Evolutionary conservation across 2,113 vertebrate species (phyloP), one percentile per base, ranked within the genome.

Genomic region (Dryoscopus gambensis): DNA sequence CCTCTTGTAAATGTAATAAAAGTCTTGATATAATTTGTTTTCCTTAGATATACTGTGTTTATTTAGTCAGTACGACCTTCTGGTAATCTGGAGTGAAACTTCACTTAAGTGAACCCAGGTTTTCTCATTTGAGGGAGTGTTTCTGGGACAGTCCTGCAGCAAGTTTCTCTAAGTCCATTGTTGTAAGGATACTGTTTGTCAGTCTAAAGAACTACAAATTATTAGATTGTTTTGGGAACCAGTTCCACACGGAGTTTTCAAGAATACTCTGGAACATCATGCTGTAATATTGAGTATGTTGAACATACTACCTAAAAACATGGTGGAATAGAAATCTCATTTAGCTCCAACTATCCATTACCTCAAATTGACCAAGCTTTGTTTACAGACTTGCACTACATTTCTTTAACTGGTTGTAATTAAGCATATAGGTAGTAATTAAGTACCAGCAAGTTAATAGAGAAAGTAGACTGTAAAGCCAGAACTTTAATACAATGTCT

Each of bases 321-420:
- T 3, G 64, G 23, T 4, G 63, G 70, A 74, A 25, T 37, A 62
- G 52, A 88, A 85, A 37, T 55, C 47, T 85, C 56, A 81, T 84
- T 94, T 53, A 86, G 10, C 37, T 93, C 57, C 68, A 63, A 9
- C 25, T 71, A 25, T n/a, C 24, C 42, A 40, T 64, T 62, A 20
- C 19, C 65, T 95, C 40, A 70, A 39, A 76, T 84, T 84, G 62
- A 85, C 70, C 68, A 85, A 76, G 44, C 49, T 83, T 93, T 92
- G 53, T 93, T 91, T 87, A 76, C 78, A 91, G 53, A 69, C 55
- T 70, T 59, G 31, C 24, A 63, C 63, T 50, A 64, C 1, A 12
- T 78, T 93, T 93, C 15, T 83, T 95, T 83, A 93, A 59, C 69
- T 96, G 84, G 17, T 33, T 93, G 59, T 67, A 93, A 95, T 95